phyloP scores from a whole-genome alignment of 1,140 invertebrate species.

The Orchesella cincta region DNA sequence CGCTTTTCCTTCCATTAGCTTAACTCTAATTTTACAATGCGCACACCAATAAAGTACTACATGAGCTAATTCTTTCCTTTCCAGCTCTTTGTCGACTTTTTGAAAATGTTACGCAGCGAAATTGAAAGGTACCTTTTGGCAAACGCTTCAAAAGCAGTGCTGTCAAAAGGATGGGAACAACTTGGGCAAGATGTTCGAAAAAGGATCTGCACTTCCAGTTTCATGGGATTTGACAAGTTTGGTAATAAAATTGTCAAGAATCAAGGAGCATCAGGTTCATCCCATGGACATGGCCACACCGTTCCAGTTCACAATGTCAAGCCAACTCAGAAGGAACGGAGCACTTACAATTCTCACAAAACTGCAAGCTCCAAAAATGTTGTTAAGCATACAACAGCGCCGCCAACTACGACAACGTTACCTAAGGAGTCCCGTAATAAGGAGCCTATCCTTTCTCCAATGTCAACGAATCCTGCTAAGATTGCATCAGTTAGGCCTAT shows the following conservation, averaged over 20 bases:
- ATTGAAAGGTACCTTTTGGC: conserved; percentile 51
- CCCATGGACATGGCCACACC: neutral
- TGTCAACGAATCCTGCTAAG: conserved; percentile 28
- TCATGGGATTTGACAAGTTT: conserved; percentile 47
- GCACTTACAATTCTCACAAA: neutral
- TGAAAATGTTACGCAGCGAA: conserved; percentile 52
- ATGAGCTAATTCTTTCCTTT: neutral
- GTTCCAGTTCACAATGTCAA: conserved; percentile 17
- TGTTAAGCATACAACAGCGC: neutral
- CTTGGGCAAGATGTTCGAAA: conserved; percentile 43
- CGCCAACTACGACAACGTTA: neutral
- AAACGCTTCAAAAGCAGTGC: conserved; percentile 47
- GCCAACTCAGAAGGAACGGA: neutral
- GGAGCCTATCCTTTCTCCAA: conserved; percentile 5
- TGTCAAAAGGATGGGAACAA: conserved; percentile 48
- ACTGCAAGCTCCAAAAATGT: neutral
- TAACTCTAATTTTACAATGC: neutral
- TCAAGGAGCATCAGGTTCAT: neutral
- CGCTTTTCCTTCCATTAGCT: neutral
- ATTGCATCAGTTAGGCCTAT: conserved; percentile 45
- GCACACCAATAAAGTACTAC: neutral
- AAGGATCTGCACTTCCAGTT: conserved; percentile 46
- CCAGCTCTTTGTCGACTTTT: conserved; percentile 53
- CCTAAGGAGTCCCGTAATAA: conserved; percentile 10
- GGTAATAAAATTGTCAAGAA: conserved; percentile 47